phyloP scores from a whole-genome alignment of 1,140 invertebrate species.

The Magallana ariakensis region DNA sequence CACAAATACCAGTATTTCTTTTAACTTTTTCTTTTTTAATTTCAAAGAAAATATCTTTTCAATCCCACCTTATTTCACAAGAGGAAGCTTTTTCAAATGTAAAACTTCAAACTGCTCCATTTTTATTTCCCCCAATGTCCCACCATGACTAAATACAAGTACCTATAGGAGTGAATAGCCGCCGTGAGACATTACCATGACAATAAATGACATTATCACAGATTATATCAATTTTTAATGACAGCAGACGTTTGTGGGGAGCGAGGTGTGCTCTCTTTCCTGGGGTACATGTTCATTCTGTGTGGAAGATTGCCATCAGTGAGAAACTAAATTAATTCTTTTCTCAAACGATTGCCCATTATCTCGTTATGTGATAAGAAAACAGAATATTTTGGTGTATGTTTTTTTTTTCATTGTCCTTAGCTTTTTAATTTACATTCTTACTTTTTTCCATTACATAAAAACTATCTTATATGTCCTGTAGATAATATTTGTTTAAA shows the following conservation, averaged over 20 bases:
- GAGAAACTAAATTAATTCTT: background rate
- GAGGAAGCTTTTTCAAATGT: too few species aligned
- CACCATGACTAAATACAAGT: background rate
- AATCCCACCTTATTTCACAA: too few species aligned
- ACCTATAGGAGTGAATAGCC: background rate
- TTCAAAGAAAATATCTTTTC: too few species aligned
- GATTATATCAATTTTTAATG: constrained; percentile 32
- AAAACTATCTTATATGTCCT: background rate
- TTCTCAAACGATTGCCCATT: background rate
- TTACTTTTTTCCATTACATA: background rate
- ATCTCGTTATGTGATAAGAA: too few species aligned
- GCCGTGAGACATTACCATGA: constrained; percentile 25
- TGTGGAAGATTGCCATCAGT: background rate
- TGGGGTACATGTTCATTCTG: background rate
- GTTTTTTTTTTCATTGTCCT: background rate
- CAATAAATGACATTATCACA: constrained; percentile 6
- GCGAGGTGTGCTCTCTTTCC: background rate
- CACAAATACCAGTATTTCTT: too few species aligned
- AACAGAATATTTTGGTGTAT: too few species aligned
- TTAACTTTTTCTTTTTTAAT: too few species aligned
- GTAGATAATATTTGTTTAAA: background rate
- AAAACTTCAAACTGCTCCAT: too few species aligned
- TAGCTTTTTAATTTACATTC: background rate
- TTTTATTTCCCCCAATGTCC: background rate
- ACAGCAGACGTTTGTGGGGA: background rate